Base-by-base conservation (phyloP, 2,888 invertebrate species). In the Ornithoptera alexandrae region DNA sequence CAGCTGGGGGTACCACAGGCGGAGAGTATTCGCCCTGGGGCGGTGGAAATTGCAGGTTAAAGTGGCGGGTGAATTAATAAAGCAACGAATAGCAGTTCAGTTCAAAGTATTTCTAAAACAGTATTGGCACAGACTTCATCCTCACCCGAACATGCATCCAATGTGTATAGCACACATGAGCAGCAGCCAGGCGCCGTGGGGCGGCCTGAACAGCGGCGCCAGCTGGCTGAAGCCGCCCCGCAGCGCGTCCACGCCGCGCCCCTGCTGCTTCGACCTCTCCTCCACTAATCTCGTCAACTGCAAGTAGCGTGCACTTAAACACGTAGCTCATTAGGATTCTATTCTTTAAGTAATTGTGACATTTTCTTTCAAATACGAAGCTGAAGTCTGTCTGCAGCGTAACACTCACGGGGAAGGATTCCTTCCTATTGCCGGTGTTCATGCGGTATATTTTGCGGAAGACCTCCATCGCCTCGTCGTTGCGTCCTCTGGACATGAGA, bases 1-100 rank as follows among this genome's bases (percentile, higher is more conserved):
- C 22, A 98, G 91, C 81, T 97, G 97, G 0, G 97, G 97, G 75
- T 97, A 93, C 97, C 97, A 98, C 50, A 97, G 93, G 20, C 97
- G 95, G 57, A 97, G 90, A 0, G 97, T 97, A 80, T 97, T 97
- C 74, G 96, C 90, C 39, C 96, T 96, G 85, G 20, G 84, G 79
- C 15, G 20, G 10, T 8, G 5, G 1, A 56, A 3, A 56, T 56
- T 50, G 12, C 50, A 12, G 4, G 46, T 15, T 46, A 46, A 15
- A 46, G 10, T 46, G 46, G 46, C 2, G 15, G 12, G 46, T 17
- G 46, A 50, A 17, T 50, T 50, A 50, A 50, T 50, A 30, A 30
- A 30, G 30, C 30, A 30, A 30, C 30, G 30, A 30, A 30, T 46
- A 42, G 15, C 46, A 12, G 46, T 12, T 46, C 15, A 2, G 1